Evolutionary conservation across 2,113 vertebrate genomes (phyloP).

Genomic region (Camelus bactrianus): DNA sequence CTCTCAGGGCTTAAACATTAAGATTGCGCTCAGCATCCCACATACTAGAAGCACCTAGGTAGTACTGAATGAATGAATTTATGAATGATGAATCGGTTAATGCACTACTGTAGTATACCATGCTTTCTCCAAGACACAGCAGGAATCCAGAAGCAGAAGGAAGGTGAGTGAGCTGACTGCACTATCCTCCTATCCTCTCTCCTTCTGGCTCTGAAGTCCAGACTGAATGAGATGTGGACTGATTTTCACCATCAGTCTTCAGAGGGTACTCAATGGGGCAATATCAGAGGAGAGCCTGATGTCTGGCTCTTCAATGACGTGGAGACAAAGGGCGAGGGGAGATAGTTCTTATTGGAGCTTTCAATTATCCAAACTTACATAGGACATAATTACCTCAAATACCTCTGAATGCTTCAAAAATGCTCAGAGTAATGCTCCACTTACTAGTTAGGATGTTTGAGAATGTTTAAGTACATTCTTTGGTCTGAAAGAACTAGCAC

Average conservation of each 20-base stretch:
- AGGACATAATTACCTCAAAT: background rate
- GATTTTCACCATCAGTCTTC: background rate
- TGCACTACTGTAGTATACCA: background rate
- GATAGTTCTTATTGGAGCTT: background rate
- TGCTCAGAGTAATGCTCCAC: background rate
- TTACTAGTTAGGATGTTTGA: background rate
- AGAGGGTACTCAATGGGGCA: background rate
- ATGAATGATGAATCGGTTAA: background rate
- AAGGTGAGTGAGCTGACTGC: too few species aligned
- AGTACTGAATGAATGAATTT: background rate
- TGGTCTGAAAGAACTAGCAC: slow-evolving; percentile 20
- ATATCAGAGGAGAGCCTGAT: background rate
- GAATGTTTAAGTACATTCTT: background rate
- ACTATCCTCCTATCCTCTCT: background rate
- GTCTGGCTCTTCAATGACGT: background rate
- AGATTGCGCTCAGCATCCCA: background rate
- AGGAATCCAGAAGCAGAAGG: background rate
- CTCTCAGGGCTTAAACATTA: background rate
- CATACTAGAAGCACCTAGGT: background rate
- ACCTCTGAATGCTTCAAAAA: background rate
- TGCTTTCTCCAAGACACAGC: background rate
- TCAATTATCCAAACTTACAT: slow-evolving; percentile 17
- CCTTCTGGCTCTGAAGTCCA: background rate
- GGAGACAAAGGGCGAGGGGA: background rate
- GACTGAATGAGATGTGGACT: background rate